A percentile compares a stretch with the other conserved stretches of the same genome.
These are phyloP conservation scores for Mimumesa dahlbomi DNA, from an alignment of 2,888 invertebrate species.

Conservation along the genomic window DNA sequence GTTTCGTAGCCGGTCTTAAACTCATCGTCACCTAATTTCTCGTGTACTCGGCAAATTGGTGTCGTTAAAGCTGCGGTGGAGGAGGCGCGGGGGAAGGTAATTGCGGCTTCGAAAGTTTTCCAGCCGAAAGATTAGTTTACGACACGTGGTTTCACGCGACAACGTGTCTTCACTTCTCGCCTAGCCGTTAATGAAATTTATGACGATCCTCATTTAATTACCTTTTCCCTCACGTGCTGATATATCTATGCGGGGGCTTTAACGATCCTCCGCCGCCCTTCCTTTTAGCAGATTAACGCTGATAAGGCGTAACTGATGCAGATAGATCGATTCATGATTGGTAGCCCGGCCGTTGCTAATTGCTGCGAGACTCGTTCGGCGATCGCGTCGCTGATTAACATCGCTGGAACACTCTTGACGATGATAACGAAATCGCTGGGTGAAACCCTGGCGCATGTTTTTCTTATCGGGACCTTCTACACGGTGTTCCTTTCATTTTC, in stretches of 20 bases:
- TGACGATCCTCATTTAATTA: conserved; percentile 46
- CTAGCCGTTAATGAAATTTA: conserved; percentile 38
- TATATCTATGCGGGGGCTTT: conserved; percentile 28
- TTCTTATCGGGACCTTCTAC: not conserved
- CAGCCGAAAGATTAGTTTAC: not conserved
- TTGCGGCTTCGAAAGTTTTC: too few relatives aligned
- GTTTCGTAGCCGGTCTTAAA: too few relatives aligned
- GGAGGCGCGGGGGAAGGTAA: too few relatives aligned
- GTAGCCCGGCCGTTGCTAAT: conserved; percentile 29
- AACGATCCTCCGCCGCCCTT: conserved; percentile 43
- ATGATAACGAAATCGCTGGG: not conserved
- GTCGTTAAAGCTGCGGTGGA: too few relatives aligned
- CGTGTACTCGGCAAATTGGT: too few relatives aligned
- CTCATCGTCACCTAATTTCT: too few relatives aligned
- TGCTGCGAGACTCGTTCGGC: conserved; percentile 18
- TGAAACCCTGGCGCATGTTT: conserved; percentile 1
- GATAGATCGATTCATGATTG: conserved; percentile 56
- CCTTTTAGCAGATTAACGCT: conserved; percentile 52
- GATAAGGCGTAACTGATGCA: conserved; percentile 46
- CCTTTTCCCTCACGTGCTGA: conserved; percentile 34
- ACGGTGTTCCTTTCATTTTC: not conserved
- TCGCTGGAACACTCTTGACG: conserved; percentile 2
- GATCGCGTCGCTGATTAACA: conserved; percentile 15
- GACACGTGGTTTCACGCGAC: conserved; percentile 15
- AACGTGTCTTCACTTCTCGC: not conserved